Evolutionary conservation across 2,113 vertebrate species (phyloP), one percentile per base, ranked within the genome.

Genomic region (Typhlomys cinereus): DNA sequence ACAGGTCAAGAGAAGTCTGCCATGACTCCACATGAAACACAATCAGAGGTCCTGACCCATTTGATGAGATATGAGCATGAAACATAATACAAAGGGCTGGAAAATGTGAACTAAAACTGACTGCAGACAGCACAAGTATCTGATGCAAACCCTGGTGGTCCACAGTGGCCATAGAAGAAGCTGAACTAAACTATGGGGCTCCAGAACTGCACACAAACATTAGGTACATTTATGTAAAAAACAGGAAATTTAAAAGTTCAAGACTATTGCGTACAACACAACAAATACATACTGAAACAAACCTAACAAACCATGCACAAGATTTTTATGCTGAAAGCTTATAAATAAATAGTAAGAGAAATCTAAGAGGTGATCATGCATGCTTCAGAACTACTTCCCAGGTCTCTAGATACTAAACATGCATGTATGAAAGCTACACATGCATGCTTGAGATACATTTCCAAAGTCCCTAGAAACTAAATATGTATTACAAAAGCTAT

Each of bases 401-500:
- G 50, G 27, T 36, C 8, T 36, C 12, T 36, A 39, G 48, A 36
- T 7, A 39, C 31, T 29, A 85, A 69, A 85, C 44, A 71, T 39
- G n/a, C n/a, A n/a, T n/a, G n/a, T n/a, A 67, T 70, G 57, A 93
- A 76, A 95, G 57, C 14, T 29, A 85, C 62, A 85, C 44, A 71
- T 39, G n/a, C n/a, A n/a, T n/a, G n/a, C n/a, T 62, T 70, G 57
- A 93, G 71, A 95, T 57, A n/a, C n/a, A n/a, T n/a, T n/a, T n/a
- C 14, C 46, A 41, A 46, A 27, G 18, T 67, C 52, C 46, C 78
- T 59, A 74, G 67, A 89, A 41, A 75, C 1, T 88, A 39, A 64
- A 75, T 50, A 48, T 46, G 20, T 62, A 71, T 44, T 29, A 88
- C 11, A 85, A 73, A 80, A 71, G 7, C 44, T 23, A 4, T 64